These are phyloP conservation scores for Trididemnum miniatum DNA, from an alignment of 23 tunicate species.

Conservation along the genomic window DNA sequence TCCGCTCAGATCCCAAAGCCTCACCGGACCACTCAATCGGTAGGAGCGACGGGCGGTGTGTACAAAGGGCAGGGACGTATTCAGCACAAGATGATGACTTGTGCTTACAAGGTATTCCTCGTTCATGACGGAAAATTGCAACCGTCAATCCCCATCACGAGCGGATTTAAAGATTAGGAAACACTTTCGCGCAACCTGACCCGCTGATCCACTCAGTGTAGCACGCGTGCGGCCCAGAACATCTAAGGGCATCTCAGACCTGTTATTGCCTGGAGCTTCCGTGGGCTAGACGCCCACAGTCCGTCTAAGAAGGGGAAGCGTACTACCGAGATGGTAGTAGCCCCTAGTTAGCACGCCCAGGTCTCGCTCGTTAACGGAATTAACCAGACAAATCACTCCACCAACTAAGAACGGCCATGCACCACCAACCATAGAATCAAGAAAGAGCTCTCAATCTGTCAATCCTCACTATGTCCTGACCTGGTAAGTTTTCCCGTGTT, in stretches of 20 bases:
- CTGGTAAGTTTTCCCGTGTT: too few relatives aligned
- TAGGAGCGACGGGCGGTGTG: too few relatives aligned
- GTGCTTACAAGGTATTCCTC: constrained; percentile 38
- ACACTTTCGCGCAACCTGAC: not conserved
- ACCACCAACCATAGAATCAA: constrained; percentile 89
- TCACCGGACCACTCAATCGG: constrained; percentile 35
- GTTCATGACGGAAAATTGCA: constrained; percentile 31
- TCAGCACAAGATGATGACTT: constrained; percentile 38
- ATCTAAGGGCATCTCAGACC: constrained; percentile 91
- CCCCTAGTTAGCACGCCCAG: constrained; percentile 42
- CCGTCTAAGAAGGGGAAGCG: constrained; percentile 73
- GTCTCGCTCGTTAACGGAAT: constrained; percentile 73
- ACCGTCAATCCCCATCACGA: constrained; percentile 32
- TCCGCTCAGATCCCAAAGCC: not conserved
- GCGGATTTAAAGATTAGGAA: constrained; percentile 19
- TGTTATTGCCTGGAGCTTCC: constrained; percentile 86
- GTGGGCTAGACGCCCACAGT: constrained; percentile 70
- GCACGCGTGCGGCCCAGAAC: constrained; percentile 95
- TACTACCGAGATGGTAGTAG: not conserved
- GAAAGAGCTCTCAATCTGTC: too few relatives aligned
- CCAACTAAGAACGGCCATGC: constrained; percentile 86
- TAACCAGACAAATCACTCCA: constrained; percentile 54
- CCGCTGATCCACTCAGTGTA: constrained; percentile 31
- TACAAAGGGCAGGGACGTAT: too few relatives aligned
- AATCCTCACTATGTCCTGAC: constrained; percentile 86